Conservation (phyloP, 37 sponge, comb jelly and placozoan species). For the Chondrosia reniformis region DNA sequence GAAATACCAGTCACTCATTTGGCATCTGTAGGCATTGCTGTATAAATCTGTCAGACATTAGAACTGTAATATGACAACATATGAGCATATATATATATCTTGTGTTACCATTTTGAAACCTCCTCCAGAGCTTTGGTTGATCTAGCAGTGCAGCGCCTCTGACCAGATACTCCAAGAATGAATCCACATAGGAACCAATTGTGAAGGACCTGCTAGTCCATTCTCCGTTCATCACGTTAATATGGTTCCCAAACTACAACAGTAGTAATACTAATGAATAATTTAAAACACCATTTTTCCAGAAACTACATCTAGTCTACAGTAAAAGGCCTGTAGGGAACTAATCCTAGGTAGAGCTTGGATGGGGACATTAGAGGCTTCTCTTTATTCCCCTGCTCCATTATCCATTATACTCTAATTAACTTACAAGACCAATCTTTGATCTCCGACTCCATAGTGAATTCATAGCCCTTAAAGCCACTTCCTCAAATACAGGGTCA, state of each 20-base stretch:
- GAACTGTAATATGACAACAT: no score
- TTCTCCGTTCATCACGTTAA: conserved; percentile 53
- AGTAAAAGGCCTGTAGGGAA: no score
- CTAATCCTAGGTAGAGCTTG: no score
- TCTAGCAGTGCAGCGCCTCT: conserved; percentile 52
- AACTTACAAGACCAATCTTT: conserved; percentile 32
- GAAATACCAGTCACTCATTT: conserved; percentile 61
- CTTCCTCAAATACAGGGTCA: conserved; percentile 57
- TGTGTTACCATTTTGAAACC: conserved; percentile 19
- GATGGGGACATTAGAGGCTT: no score
- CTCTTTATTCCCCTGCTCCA: no score
- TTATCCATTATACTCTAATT: neutral
- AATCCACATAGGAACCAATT: conserved; percentile 67
- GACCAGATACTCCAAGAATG: conserved; percentile 68
- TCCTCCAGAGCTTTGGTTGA: conserved; percentile 19
- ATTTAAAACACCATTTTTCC: no score
- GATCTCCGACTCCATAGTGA: conserved; percentile 46
- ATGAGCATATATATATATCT: no score
- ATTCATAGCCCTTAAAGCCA: conserved; percentile 47
- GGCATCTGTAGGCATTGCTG: no score
- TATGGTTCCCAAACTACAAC: conserved; percentile 67
- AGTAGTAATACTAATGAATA: neutral
- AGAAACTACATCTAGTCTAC: no score
- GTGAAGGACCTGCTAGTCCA: conserved; percentile 54
- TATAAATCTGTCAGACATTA: no score